Evolutionary conservation across 2,113 vertebrate species (phyloP).

Genomic region (Hyla sarda): DNA sequence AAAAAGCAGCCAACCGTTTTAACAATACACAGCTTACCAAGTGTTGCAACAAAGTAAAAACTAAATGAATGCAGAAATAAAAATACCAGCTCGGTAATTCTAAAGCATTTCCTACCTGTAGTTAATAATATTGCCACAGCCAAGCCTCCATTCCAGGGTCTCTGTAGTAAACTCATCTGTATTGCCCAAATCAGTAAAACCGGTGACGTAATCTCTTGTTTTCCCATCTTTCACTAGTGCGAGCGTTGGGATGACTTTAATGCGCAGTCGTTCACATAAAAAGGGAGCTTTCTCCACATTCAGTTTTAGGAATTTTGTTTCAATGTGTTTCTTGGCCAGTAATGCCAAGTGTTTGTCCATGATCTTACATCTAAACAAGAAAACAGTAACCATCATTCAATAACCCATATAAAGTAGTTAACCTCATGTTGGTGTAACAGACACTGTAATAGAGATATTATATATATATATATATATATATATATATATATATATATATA

Average conservation of each 20-base stretch:
- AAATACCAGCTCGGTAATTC: background rate
- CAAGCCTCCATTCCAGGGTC: slow-evolving; percentile 93
- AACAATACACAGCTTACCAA: background rate
- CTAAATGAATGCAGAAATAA: background rate
- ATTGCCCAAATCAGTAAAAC: slow-evolving; percentile 93
- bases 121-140: slow-evolving; percentile 87
- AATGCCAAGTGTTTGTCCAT: slow-evolving; percentile 89
- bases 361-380: slow-evolving; percentile 86
- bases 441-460: too few relatives aligned
- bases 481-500: too few relatives aligned
- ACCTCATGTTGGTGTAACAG: too few relatives aligned
- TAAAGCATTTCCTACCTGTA: slow-evolving; percentile 83
- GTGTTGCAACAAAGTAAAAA: background rate
- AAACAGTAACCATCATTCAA: too few relatives aligned
- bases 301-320: slow-evolving; percentile 97
- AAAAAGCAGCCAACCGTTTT: too few relatives aligned
- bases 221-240: slow-evolving; percentile 92
- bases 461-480: too few relatives aligned
- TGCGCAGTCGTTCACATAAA: slow-evolving; percentile 89
- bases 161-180: slow-evolving; percentile 96
- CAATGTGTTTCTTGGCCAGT: slow-evolving; percentile 93
- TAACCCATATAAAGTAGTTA: too few relatives aligned
- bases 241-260: slow-evolving; percentile 93
- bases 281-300: slow-evolving; percentile 97
- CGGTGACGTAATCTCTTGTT: slow-evolving; percentile 92